Percentiles rank a stretch among this genome's conserved stretches.
phyloP scores from a whole-genome alignment of 2,113 vertebrate genomes.

The Percina caprodes region DNA sequence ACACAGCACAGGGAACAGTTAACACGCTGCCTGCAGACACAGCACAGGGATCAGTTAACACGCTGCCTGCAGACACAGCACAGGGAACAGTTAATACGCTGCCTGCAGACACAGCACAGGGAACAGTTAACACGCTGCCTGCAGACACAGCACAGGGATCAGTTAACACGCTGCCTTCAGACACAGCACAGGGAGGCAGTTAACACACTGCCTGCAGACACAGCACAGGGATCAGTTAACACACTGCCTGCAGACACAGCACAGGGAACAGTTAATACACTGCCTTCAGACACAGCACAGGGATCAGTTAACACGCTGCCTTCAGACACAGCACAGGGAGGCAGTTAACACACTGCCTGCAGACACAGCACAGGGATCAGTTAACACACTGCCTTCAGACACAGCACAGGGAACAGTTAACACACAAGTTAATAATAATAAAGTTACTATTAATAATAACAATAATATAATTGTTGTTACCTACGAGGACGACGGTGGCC shows the following conservation, averaged over 20 bases:
- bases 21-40: conserved; percentile 86
- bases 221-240: conserved; percentile 3
- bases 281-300: conserved; percentile 82
- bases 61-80: conserved; percentile 83
- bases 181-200: no score
- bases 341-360: no score
- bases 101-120: conserved; percentile 81
- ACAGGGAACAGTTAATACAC: conserved; percentile 75
- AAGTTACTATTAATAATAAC: no score
- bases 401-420: not conserved
- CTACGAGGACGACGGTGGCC: conserved; percentile 93
- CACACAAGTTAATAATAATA: no score
- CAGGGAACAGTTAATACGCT: no score
- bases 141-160: no score
- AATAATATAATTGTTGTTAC: conserved; percentile 65
- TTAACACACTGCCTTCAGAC: conserved; percentile 85
- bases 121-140: not conserved
- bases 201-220: conserved; percentile 85
- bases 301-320: no score
- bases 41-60: no score
- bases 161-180: no score
- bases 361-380: no score
- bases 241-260: not conserved
- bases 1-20: no score
- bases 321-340: no score